phyloP scores from a whole-genome alignment of 2,888 invertebrate genomes.

The Amblyjoppa proteus region DNA sequence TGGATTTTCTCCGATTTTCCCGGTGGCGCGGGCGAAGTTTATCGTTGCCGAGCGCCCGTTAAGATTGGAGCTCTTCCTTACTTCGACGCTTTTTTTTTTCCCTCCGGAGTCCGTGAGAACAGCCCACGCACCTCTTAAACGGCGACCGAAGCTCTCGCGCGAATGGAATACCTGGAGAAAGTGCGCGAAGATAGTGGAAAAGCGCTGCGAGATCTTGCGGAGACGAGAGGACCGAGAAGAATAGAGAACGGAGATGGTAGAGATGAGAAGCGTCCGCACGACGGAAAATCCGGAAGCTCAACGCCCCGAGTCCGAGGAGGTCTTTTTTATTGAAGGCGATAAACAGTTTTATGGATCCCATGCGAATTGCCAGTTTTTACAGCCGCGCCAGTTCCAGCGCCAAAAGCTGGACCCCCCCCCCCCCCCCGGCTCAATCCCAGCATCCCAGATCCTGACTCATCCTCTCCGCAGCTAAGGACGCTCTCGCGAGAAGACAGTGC shows the following conservation, averaged over 20 bases:
- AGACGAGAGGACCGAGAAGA: constrained; percentile 25
- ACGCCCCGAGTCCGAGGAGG: constrained; percentile 64
- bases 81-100: constrained; percentile 60
- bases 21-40: constrained; percentile 72
- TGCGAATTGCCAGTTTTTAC: constrained; percentile 83
- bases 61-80: constrained; percentile 77
- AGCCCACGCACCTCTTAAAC: constrained; percentile 31
- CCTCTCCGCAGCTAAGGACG: constrained; percentile 37
- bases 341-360: constrained; percentile 84
- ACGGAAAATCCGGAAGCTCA: constrained; percentile 67
- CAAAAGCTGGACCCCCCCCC: constrained; percentile 23
- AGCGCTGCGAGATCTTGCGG: constrained; percentile 53
- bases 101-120: constrained; percentile 23
- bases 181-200: constrained; percentile 57
- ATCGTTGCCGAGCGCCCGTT: constrained; percentile 78
- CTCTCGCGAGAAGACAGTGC: background rate
- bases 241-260: constrained; percentile 29
- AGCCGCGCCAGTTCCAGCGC: constrained; percentile 34
- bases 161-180: constrained; percentile 53
- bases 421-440: constrained; percentile 19
- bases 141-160: constrained; percentile 42
- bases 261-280: constrained; percentile 38
- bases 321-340: constrained; percentile 82
- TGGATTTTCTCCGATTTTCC: constrained; percentile 52
- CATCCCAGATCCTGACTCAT: constrained; percentile 33